Evolutionary conservation across 2,113 vertebrate genomes (phyloP), one percentile per base, ranked within the genome.

Genomic region (Clupea harengus): DNA sequence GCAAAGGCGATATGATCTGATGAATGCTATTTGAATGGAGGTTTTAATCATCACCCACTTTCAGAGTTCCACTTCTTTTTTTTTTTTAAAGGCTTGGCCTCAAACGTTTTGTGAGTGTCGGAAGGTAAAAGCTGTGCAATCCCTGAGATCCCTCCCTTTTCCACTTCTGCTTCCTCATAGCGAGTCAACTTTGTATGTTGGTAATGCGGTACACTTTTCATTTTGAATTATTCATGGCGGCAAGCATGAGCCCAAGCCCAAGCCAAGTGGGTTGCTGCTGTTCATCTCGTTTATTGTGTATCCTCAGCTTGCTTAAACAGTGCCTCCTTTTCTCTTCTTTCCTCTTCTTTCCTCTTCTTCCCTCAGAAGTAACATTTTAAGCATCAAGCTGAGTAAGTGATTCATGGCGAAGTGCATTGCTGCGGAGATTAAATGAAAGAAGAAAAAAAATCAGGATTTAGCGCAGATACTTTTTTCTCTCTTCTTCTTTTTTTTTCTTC

Each of bases 401-500:
- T 67, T 80, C 50, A 72, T 39, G 25, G 46, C 45, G 10, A 83
- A 78, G 28, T 78, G 72, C 20, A 15, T 39, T 20, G 72, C 49
- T 52, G 72, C 47, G 1, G 47, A 85, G 72, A 85, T 85, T 85
- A 85, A 52, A 78, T 78, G 72, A 78, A 78, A 39, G 32, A 0
- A n/a, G n/a, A 78, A 11, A 18, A 78, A 52, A 54, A 44, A 39
- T 39, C 25, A 52, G 72, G 47, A 81, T 78, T 85, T 85, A 52
- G 67, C 75, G 28, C 11, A 78, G 84, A 81, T 78, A 78, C 28
- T 78, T 78, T 78, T 39, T 39, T 39, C 39, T 39, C 39, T 32
- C 72, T 32, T 32, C 32, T 81, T n/a, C n/a, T 17, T 75, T 28
- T 75, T 52, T 72, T n/a, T 46, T 52, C 80, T 46, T 52, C 80